Base-by-base conservation (phyloP, 23 tunicate genomes). In the Aplidium turbinatum region DNA sequence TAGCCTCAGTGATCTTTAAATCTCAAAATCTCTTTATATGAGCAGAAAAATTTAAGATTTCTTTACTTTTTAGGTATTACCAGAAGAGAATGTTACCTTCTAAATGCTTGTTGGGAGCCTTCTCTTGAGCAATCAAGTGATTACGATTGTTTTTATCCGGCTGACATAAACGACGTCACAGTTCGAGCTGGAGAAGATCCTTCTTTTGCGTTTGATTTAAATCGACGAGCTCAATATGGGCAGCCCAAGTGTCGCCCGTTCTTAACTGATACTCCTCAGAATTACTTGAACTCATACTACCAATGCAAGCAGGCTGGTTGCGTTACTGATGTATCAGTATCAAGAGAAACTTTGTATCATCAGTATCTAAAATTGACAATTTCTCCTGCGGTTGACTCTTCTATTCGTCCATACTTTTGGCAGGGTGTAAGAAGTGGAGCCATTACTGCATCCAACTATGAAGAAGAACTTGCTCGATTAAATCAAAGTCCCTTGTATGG, bases 251-350 rank as follows among this genome's bases (percentile, higher is more conserved):
- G 75, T 34, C 64, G 26, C 26, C 47, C 75, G 19, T 42, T 56
- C 42, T 24, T 29, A 57, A 28, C 24, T 16, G 55, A 38, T 19
- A 67, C 70, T 45, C 73, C 82, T 20, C 51, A 77, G 40, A 29
- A 56, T 21, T 84, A 35, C 46, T 68, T 84, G 29, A 53, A 33
- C 11, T 38, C 76, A 11, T 76, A 84, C 58, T 76, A 84, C 38
- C 75, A 67, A 35, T 84, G 90, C 60, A 33, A 42, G 25, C 53
- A 70, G 57, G 58, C 90, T 19, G 90, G 90, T 22, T 84, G 90
- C 55, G 61, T 54, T 4, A 38, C 76, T 1, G 77, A 76, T 32
- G 27, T 25, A 26, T 21, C 72, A 35, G 66, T 68, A 18, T 67
- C 48, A 22, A 65, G 16, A 23, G 23, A 42, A 18, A 29, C 50